These are phyloP conservation scores for Corapipo altera DNA, from an alignment of 2,113 vertebrate species.

Conservation along the genomic window DNA sequence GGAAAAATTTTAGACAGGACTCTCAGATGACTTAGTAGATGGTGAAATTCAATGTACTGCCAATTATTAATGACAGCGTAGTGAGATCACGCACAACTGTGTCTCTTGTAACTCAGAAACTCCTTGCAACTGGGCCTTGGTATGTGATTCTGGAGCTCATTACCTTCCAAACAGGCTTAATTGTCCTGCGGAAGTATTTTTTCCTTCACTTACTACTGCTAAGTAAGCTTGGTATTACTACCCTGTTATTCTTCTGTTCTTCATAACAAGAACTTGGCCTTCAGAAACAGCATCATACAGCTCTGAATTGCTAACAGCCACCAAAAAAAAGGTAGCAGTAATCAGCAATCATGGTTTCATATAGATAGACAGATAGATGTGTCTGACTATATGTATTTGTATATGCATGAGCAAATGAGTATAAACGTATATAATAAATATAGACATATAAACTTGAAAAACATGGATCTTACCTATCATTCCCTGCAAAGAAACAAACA, in stretches of 20 bases:
- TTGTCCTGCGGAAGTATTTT: background rate
- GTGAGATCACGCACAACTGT: background rate
- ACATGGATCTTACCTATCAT: background rate
- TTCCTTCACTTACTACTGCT: constrained; percentile 12
- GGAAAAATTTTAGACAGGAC: constrained; percentile 2
- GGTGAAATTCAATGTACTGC: constrained; percentile 25
- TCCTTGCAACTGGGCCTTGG: background rate
- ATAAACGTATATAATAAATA: background rate
- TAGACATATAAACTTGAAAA: background rate
- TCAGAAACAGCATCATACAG: background rate
- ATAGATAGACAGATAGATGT: fast-evolving
- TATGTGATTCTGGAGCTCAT: background rate
- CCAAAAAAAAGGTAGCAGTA: background rate
- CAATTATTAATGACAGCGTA: constrained; percentile 27
- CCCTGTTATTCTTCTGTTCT: background rate
- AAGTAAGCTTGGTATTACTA: background rate
- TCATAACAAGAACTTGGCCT: background rate
- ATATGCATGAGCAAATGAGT: background rate
- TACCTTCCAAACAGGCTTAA: constrained; percentile 9
- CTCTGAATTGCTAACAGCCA: background rate
- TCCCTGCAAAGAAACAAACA: background rate
- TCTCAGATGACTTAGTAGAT: background rate
- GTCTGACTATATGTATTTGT: too few species aligned
- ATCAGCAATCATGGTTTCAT: background rate
- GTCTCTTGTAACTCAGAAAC: constrained; percentile 28